Evolutionary conservation across 2,888 invertebrate species (phyloP).

Genomic region (Nomada hirtipes): DNA sequence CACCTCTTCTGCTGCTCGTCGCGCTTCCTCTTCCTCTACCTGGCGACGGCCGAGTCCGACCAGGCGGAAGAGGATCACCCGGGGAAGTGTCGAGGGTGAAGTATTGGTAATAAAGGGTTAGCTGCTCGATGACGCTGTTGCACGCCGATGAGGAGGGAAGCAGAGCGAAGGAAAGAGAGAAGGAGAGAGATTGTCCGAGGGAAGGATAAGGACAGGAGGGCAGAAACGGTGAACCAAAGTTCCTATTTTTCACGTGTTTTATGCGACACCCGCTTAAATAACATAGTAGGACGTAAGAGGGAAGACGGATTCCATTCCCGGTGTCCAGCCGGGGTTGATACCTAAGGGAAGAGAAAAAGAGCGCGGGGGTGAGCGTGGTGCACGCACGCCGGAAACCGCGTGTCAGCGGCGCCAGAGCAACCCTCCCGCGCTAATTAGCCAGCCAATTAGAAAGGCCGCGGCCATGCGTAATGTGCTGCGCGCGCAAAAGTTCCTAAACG

Average conservation of each 20-base stretch:
- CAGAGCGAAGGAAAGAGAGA: conserved; percentile 44
- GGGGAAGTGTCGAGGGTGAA: conserved; percentile 51
- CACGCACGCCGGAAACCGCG: conserved; percentile 76
- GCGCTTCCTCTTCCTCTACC: conserved; percentile 60
- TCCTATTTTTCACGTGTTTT: conserved; percentile 83
- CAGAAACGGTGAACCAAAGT: conserved; percentile 81
- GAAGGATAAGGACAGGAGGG: conserved; percentile 27
- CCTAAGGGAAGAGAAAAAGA: conserved; percentile 19
- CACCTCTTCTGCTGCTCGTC: conserved; percentile 53
- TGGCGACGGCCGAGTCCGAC: conserved; percentile 71
- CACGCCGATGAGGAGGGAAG: conserved; percentile 50
- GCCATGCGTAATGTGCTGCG: conserved; percentile 83
- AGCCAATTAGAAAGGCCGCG: conserved; percentile 82
- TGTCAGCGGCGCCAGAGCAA: conserved; percentile 71
- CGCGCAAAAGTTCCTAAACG: conserved; percentile 84
- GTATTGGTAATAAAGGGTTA: conserved; percentile 40
- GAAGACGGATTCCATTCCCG: conserved; percentile 2
- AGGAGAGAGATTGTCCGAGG: conserved; percentile 24
- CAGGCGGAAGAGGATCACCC: conserved; percentile 68
- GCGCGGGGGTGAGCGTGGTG: conserved; percentile 18
- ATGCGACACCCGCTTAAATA: conserved; percentile 55
- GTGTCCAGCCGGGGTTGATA: conserved; percentile 8
- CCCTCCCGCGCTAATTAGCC: conserved; percentile 83
- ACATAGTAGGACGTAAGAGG: conserved; percentile 54
- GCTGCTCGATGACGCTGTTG: conserved; percentile 28